These are phyloP conservation scores for Aleiodes alternator DNA, from an alignment of 2,888 invertebrate genomes.

Conservation along the genomic window DNA sequence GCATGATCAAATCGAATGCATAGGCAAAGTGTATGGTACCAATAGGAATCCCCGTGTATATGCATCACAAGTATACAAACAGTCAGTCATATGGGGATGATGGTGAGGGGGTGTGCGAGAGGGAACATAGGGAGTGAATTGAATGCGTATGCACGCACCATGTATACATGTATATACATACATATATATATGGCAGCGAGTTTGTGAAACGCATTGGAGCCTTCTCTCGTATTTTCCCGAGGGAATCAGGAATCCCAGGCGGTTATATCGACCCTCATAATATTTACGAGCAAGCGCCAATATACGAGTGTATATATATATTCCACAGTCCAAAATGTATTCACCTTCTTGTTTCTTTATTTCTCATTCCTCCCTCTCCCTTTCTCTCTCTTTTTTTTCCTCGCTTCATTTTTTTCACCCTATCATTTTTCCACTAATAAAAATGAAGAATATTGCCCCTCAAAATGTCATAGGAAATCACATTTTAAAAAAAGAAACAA, in stretches of 20 bases:
- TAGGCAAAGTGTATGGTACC: constrained; percentile 24
- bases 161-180: constrained; percentile 34
- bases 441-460: constrained; percentile 59
- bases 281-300: constrained; percentile 68
- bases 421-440: not conserved
- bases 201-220: constrained; percentile 24
- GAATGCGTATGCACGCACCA: constrained; percentile 42
- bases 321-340: constrained; percentile 19
- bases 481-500: constrained; percentile 63
- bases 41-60: constrained; percentile 27
- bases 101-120: not conserved
- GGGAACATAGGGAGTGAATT: constrained; percentile 23
- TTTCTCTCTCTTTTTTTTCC: too few relatives aligned
- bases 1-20: constrained; percentile 35
- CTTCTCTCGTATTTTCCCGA: constrained; percentile 54
- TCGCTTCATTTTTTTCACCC: constrained; percentile 23
- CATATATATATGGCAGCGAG: constrained; percentile 17
- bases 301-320: constrained; percentile 35
- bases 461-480: constrained; percentile 69
- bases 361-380: constrained; percentile 15
- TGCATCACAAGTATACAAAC: constrained; percentile 32
- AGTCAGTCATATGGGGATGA: constrained; percentile 25
- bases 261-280: constrained; percentile 72
- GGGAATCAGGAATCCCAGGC: constrained; percentile 69
- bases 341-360: constrained; percentile 25